Base-by-base conservation (phyloP, 2,888 invertebrate species). In the Tiliacea citrago region DNA sequence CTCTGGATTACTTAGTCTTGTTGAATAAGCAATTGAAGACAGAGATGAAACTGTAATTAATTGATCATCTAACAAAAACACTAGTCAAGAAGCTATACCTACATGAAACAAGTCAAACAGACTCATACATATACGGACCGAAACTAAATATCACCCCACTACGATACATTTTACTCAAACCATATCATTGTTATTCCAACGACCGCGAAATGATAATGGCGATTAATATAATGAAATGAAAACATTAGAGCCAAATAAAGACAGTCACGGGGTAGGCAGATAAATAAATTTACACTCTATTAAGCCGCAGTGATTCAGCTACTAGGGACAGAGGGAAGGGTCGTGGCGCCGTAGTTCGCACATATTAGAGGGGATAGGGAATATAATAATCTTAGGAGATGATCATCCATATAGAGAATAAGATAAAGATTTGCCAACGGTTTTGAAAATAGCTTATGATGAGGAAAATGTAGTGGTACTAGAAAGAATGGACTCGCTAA, bases 251-350 rank as follows among this genome's bases (percentile, higher is more conserved):
- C 70, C 86, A 81, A 86, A 86, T 87, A 86, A 84, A 87, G 82
- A 86, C 82, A 84, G 84, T 77, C 81, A 81, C 72, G 75, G 77
- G 65, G 73, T 77, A 72, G 73, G 86, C 83, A 89, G 92, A 93
- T 94, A 93, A 91, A 92, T 92, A 92, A 91, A 92, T 93, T 94
- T 92, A 92, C 94, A 93, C 93, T 90, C 92, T 94, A 94, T 94
- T 94, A 94, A 90, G 86, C 88, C 74, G 86, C 86, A 88, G 91
- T 94, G 95, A 94, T 91, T 94, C 94, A 93, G 93, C 94, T 91
- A 90, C 81, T 86, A 86, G 88, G 84, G 79, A 76, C 42, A 76
- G 82, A 80, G 78, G 77, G 86, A 85, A 80, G 82, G 87, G 86
- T 70, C 35, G 82, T 77, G 75, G 74, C 77, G 76, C 73, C 79